Evolutionary conservation across 2,888 invertebrate genomes (phyloP), one percentile per base, ranked within the genome.

Genomic region (Anagyrus pseudococci): DNA sequence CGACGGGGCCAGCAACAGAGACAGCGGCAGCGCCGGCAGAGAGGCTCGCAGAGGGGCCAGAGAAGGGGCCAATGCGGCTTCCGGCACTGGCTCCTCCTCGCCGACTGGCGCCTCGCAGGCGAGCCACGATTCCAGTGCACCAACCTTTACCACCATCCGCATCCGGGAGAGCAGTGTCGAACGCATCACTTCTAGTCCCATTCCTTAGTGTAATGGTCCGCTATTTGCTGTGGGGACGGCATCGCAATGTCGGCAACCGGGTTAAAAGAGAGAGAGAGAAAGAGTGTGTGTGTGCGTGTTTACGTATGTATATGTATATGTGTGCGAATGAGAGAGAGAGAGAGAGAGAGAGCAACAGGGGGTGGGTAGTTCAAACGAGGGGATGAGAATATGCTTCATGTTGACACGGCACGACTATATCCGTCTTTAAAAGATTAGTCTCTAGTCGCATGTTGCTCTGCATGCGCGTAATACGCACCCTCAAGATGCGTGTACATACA

Each of bases 121-220:
- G 4, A 43, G 43, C 43, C 4, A 17, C 10, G 10, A 19, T 10
- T 19, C 47, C 67, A 68, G 52, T 67, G 68, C 43, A 62, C 64
- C 79, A 48, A 78, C 79, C 53, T 80, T 73, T 68, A 80, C 80
- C 50, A 80, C 80, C 56, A 80, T 80, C 74, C 77, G 80, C 68
- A 80, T 80, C 62, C 72, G 80, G 68, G 80, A 80, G 73, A 80
- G 80, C 75, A 80, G 80, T 73, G 80, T 80, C 71, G 80, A 80
- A 67, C 72, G 80, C 75, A 80, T 80, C 70, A 80, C 80, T 58
- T 80, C 80, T 75, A 80, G 80, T 79, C 80, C 80, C 70, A 80
- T 80, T 75, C 80, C 80, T 75, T 80, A 80, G 77, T 80, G 50
- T 33, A 37, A 15, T 8, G 33, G 33, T 8, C 3, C 13, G 44